phyloP scores from a whole-genome alignment of 2,888 invertebrate genomes.

The Epirrita christyi region DNA sequence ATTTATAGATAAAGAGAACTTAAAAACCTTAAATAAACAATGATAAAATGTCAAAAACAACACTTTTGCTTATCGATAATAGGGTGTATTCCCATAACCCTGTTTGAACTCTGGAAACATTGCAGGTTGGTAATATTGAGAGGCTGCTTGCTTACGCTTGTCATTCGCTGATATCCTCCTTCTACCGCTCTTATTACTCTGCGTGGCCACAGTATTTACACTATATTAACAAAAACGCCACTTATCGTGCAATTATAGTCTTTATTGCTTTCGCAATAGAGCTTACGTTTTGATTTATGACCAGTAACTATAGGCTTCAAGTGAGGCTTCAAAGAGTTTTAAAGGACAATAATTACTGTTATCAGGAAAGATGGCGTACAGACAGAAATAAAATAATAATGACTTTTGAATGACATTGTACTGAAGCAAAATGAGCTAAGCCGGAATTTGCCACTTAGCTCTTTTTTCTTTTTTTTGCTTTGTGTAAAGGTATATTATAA shows the following conservation, averaged over 20 bases:
- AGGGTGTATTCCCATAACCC: too few species aligned
- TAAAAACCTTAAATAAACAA: too few species aligned
- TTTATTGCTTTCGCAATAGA: constrained; percentile 23
- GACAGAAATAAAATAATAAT: constrained; percentile 1
- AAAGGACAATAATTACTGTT: constrained; percentile 19
- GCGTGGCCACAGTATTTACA: constrained; percentile 18
- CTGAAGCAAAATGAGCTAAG: background rate
- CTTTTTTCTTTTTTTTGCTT: background rate
- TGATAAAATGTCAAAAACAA: too few species aligned
- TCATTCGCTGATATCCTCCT: too few species aligned
- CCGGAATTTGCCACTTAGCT: too few species aligned
- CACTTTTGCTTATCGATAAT: too few species aligned
- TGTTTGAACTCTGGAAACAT: too few species aligned
- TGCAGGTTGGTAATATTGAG: too few species aligned
- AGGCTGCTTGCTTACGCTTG: too few species aligned
- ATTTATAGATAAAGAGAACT: too few species aligned
- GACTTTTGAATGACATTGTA: constrained; percentile 22
- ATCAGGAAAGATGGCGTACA: constrained; percentile 5
- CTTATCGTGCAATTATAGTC: constrained; percentile 26
- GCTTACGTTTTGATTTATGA: constrained; percentile 24
- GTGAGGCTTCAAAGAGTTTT: constrained; percentile 19
- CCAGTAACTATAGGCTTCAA: constrained; percentile 19
- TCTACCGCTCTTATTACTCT: constrained; percentile 1
- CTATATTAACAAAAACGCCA: constrained; percentile 30
- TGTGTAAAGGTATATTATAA: too few species aligned